Conservation (phyloP, 1,140 invertebrate species). For the Sitophilus oryzae region DNA sequence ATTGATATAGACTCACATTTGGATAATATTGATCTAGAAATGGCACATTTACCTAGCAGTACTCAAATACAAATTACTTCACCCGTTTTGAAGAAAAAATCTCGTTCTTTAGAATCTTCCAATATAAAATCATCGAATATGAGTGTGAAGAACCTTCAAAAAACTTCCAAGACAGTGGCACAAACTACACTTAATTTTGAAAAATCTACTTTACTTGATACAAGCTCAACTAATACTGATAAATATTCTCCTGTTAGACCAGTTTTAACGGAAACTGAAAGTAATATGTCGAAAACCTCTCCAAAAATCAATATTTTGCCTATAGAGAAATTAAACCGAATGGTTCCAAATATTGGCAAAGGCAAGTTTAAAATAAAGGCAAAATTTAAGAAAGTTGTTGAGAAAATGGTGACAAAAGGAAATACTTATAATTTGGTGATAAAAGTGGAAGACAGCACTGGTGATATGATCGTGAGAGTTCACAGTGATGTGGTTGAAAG, state of each 20-base stretch:
- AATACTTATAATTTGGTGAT: slow-evolving; percentile 28
- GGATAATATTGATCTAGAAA: slow-evolving; percentile 28
- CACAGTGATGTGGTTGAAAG: slow-evolving; percentile 28
- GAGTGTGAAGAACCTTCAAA: not conserved
- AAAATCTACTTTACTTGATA: not conserved
- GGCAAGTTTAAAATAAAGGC: slow-evolving; percentile 34
- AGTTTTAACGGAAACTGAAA: too few relatives aligned
- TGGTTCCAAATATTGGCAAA: slow-evolving; percentile 18
- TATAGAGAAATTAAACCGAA: slow-evolving; percentile 19
- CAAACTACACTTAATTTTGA: not conserved
- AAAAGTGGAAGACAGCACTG: slow-evolving; percentile 27
- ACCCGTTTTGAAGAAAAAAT: not conserved
- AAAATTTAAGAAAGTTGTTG: slow-evolving; percentile 32
- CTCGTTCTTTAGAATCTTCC: not conserved
- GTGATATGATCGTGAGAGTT: slow-evolving; percentile 20
- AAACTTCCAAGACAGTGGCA: slow-evolving; percentile 1
- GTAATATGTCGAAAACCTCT: too few relatives aligned
- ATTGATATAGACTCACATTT: slow-evolving; percentile 33
- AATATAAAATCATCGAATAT: slow-evolving; percentile 2
- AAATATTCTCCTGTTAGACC: not conserved
- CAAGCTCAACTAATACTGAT: not conserved
- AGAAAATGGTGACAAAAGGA: slow-evolving; percentile 30
- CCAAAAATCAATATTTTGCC: slow-evolving; percentile 8
- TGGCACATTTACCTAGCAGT: slow-evolving; percentile 13
- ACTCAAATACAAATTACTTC: slow-evolving; percentile 7